Conservation (phyloP, 92 coral and sea anemone genomes). For the Pocillopora meandrina region DNA sequence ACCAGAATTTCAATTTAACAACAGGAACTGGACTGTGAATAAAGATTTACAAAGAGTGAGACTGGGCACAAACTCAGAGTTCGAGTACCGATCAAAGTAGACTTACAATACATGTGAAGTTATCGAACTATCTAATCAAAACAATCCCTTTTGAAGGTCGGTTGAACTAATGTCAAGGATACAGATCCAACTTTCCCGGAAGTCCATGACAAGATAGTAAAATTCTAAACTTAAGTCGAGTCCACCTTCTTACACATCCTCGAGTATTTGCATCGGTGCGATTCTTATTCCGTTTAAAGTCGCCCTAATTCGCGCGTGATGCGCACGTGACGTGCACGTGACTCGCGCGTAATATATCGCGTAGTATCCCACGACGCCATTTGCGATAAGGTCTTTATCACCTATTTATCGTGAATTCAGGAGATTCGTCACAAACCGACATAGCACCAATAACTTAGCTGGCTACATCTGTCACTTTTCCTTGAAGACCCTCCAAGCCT, state of each 20-base stretch:
- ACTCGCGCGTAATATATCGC: background rate
- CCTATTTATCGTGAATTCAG: background rate
- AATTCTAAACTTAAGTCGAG: no score
- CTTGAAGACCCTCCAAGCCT: conserved; percentile 6
- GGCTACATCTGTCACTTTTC: conserved; percentile 8
- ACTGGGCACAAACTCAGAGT: no score
- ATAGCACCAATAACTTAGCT: conserved; percentile 17
- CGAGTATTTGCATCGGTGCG: no score
- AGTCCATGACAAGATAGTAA: no score
- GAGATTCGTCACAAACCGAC: conserved; percentile 4
- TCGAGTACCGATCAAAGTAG: background rate
- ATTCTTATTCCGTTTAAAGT: background rate
- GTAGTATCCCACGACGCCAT: background rate
- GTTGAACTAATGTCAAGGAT: background rate
- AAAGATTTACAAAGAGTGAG: no score
- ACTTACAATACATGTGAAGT: background rate
- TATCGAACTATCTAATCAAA: background rate
- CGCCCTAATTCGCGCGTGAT: background rate
- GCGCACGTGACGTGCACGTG: background rate
- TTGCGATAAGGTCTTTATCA: background rate
- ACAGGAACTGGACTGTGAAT: no score
- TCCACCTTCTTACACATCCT: no score
- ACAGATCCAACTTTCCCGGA: background rate
- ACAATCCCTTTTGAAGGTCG: background rate
- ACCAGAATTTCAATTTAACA: no score